Conservation (phyloP, 2,888 invertebrate species). For the Troides oblongomaculatus region DNA sequence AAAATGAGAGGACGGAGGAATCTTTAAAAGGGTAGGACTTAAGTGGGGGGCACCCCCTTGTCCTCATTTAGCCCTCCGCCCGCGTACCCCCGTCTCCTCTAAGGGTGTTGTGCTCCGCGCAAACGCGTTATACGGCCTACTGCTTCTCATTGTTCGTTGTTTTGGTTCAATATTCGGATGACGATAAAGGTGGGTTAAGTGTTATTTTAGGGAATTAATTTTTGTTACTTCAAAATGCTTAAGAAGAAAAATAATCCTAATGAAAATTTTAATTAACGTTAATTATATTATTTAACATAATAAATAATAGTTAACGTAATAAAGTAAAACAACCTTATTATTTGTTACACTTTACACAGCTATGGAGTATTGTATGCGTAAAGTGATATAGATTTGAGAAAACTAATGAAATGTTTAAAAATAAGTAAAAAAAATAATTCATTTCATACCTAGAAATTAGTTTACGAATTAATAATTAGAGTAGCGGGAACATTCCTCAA, state of each 20-base stretch:
- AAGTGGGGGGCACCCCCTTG: conserved; percentile 62
- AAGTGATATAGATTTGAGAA: no score
- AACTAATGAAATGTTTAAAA: no score
- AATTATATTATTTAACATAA: background rate
- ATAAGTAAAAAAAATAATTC: no score
- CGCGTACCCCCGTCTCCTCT: conserved; percentile 31
- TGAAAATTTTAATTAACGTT: background rate
- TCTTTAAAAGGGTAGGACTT: conserved; percentile 80
- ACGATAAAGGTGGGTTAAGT: conserved; percentile 68
- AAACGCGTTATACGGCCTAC: conserved; percentile 73
- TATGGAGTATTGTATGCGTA: no score
- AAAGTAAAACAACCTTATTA: no score
- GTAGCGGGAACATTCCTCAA: conserved; percentile 41
- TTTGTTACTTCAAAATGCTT: conserved; percentile 21
- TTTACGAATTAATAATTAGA: background rate
- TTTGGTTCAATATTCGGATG: conserved; percentile 73
- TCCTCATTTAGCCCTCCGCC: conserved; percentile 40
- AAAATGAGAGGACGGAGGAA: conserved; percentile 78
- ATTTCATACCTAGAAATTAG: background rate
- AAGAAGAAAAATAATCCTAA: background rate
- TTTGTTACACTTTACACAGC: no score
- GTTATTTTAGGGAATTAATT: conserved; percentile 61
- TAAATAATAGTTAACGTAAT: no score
- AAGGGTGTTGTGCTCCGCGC: conserved; percentile 58
- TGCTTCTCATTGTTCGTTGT: conserved; percentile 72